A percentile compares a stretch with the other conserved stretches of the same genome.
Conservation (phyloP, 2,113 vertebrate genomes). For the Calonectris borealis region DNA sequence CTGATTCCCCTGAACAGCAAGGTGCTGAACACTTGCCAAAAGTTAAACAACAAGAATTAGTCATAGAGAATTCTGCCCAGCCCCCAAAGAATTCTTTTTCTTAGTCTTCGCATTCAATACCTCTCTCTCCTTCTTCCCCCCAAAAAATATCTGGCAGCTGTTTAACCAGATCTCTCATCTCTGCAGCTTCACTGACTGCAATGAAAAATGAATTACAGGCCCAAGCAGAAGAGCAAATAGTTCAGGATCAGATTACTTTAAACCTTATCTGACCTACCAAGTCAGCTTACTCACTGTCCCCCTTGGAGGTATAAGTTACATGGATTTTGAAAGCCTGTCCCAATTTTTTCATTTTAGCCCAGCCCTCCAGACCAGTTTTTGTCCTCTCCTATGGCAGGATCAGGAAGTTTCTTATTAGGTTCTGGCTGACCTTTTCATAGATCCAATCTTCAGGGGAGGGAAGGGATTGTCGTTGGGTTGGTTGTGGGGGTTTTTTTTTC, state of each 20-base stretch:
- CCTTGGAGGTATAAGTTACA: neutral
- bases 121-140: neutral
- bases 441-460: neutral
- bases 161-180: slow-evolving; percentile 11
- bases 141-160: neutral
- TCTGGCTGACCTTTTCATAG: neutral
- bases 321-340: neutral
- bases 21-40: neutral
- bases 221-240: neutral
- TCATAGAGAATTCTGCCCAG: neutral
- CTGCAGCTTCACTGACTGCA: neutral
- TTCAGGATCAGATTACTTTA: slow-evolving; percentile 14
- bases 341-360: neutral
- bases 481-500: neutral
- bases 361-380: neutral
- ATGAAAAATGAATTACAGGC: slow-evolving; percentile 9
- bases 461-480: neutral
- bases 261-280: neutral
- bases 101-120: neutral
- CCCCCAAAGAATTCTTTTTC: neutral
- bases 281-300: neutral
- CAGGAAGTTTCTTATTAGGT: neutral
- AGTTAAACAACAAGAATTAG: neutral
- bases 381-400: neutral
- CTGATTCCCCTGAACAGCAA: neutral